These are phyloP conservation scores for Tridacna gigas DNA, from an alignment of 2,888 invertebrate genomes.

Conservation along the genomic window DNA sequence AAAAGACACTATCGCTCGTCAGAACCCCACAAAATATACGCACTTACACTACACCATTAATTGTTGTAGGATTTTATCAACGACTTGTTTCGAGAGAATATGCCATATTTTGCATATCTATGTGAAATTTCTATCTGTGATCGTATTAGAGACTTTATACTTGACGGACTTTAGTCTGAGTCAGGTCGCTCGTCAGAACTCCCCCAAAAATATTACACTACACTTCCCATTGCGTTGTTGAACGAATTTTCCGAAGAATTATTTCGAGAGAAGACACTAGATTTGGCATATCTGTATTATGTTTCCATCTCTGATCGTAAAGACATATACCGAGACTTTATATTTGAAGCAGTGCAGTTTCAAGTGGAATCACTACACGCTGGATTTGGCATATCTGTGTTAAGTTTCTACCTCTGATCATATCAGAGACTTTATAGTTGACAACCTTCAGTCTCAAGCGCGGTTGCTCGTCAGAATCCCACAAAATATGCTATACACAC, in stretches of 20 bases:
- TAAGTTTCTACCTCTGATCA: constrained; percentile 50
- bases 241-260: constrained; percentile 44
- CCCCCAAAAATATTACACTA: too few relatives aligned
- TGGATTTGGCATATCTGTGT: constrained; percentile 58
- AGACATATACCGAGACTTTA: constrained; percentile 41
- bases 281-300: constrained; percentile 54
- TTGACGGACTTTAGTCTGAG: too few relatives aligned
- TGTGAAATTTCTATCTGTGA: too few relatives aligned
- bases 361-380: constrained; percentile 42
- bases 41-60: too few relatives aligned
- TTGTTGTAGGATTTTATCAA: too few relatives aligned
- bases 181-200: too few relatives aligned
- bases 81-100: too few relatives aligned
- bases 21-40: too few relatives aligned
- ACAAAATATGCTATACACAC: too few relatives aligned
- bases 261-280: constrained; percentile 48
- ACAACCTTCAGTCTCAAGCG: constrained; percentile 42
- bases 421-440: constrained; percentile 39
- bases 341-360: constrained; percentile 41
- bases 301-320: constrained; percentile 51
- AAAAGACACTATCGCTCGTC: constrained; percentile 40
- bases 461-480: constrained; percentile 35
- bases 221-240: too few relatives aligned
- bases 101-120: too few relatives aligned
- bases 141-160: too few relatives aligned